A percentile compares a stretch with the other conserved stretches of the same genome.
Conservation (phyloP, 2,888 invertebrate genomes). For the Megaustenia siamemsis region DNA sequence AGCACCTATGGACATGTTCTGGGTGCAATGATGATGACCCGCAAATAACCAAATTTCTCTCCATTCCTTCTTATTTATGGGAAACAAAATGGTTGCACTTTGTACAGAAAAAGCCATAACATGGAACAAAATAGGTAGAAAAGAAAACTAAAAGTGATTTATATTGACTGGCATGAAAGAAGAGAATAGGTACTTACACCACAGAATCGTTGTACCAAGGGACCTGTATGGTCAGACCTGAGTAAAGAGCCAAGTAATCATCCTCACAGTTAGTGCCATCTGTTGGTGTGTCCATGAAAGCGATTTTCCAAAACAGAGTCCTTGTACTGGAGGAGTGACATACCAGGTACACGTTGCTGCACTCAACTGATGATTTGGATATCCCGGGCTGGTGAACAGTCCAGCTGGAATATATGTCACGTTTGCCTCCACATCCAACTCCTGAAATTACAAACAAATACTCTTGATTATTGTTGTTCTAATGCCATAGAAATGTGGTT, state of each 20-base stretch:
- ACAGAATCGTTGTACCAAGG: constrained; percentile 64
- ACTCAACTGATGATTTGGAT: constrained; percentile 90
- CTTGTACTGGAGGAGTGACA: constrained; percentile 85
- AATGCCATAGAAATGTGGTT: no score
- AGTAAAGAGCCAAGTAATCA: constrained; percentile 66
- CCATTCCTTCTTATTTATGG: no score
- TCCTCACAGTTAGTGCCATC: constrained; percentile 61
- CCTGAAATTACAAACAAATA: constrained; percentile 60
- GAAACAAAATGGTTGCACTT: no score
- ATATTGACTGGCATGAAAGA: no score
- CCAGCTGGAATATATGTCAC: constrained; percentile 85
- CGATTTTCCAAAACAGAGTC: constrained; percentile 88
- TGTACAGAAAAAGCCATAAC: no score
- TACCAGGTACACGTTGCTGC: constrained; percentile 90
- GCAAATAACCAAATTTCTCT: no score
- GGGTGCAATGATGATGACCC: no score
- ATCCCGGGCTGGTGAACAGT: constrained; percentile 89
- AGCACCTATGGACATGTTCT: no score
- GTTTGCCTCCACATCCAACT: constrained; percentile 84
- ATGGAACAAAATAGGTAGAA: no score
- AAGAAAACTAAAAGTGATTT: no score
- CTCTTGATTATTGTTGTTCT: no score
- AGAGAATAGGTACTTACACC: constrained; percentile 64
- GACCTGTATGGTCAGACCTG: constrained; percentile 58
- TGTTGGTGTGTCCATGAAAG: constrained; percentile 61